phyloP scores from a whole-genome alignment of 92 coral and sea anemone genomes.

The Chrysogorgia sp. region DNA sequence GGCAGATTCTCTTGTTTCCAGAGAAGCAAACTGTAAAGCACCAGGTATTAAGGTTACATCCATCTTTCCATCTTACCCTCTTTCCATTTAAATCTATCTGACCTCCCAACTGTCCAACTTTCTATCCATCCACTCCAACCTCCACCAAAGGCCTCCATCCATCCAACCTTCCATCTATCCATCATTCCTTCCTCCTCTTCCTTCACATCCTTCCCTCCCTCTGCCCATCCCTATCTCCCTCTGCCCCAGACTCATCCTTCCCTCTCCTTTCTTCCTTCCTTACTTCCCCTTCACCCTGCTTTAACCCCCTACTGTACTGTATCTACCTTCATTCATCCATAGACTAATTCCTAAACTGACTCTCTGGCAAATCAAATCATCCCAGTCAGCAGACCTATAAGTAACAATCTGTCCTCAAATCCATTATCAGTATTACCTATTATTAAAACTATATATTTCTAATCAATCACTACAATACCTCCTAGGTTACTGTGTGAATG shows the following conservation, averaged over 20 bases:
- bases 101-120: background rate
- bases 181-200: too few relatives aligned
- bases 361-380: too few relatives aligned
- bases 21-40: background rate
- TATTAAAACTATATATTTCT: background rate
- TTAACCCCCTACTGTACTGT: too few relatives aligned
- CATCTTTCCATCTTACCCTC: background rate
- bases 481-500: conserved; percentile 85
- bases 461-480: too few relatives aligned
- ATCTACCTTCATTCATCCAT: too few relatives aligned
- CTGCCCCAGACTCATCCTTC: too few relatives aligned
- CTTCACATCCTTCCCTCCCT: too few relatives aligned
- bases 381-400: background rate
- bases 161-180: background rate
- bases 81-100: background rate
- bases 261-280: too few relatives aligned
- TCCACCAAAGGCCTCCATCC: background rate
- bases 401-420: background rate
- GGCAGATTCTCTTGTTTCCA: conserved; percentile 21
- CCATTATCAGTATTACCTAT: background rate
- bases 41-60: conserved; percentile 3
- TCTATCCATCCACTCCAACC: background rate
- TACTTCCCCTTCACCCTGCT: too few relatives aligned
- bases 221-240: too few relatives aligned
- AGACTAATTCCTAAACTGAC: too few relatives aligned